Percentiles rank a stretch among this genome's conserved stretches.
Evolutionary conservation across 1,140 invertebrate genomes (phyloP).

Genomic region (Eueides isabella): DNA sequence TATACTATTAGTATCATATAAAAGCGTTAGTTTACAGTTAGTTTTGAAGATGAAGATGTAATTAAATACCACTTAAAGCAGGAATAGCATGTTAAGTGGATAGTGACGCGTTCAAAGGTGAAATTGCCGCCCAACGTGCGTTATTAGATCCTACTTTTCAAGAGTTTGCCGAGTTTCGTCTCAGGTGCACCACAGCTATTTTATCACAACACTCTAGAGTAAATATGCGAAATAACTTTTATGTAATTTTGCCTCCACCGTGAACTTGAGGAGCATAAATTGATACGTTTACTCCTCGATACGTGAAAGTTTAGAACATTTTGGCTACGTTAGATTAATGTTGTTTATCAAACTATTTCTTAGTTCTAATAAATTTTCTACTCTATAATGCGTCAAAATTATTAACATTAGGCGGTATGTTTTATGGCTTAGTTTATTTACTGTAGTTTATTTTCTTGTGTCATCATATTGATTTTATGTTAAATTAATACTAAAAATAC

Average conservation of each 20-base stretch:
- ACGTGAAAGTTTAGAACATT: constrained; percentile 29
- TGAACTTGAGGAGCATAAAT: constrained; percentile 50
- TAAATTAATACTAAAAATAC: too few relatives aligned
- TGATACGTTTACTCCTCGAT: constrained; percentile 41
- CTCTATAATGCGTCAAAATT: not conserved
- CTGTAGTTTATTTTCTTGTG: too few relatives aligned
- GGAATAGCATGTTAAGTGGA: constrained; percentile 52
- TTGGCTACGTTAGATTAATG: constrained; percentile 21
- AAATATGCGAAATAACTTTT: constrained; percentile 64
- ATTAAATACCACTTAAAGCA: constrained; percentile 37
- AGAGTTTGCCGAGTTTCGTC: constrained; percentile 53
- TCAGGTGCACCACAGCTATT: constrained; percentile 68
- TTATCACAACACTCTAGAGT: constrained; percentile 61
- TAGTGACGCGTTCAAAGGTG: constrained; percentile 61
- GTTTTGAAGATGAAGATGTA: constrained; percentile 26
- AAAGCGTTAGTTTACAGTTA: not conserved
- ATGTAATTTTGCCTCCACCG: constrained; percentile 59
- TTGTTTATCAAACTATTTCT: constrained; percentile 27
- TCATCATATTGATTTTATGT: too few relatives aligned
- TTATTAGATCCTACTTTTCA: constrained; percentile 51
- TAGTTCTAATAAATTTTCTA: not conserved
- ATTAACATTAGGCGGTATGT: not conserved
- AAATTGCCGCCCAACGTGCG: constrained; percentile 62
- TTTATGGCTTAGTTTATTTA: too few relatives aligned
- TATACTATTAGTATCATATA: too few relatives aligned